Evolutionary conservation across 2,797 vertebrate genomes (phyloP), one percentile per base, ranked within the genome.

Genomic region (Ceryle rudis): DNA sequence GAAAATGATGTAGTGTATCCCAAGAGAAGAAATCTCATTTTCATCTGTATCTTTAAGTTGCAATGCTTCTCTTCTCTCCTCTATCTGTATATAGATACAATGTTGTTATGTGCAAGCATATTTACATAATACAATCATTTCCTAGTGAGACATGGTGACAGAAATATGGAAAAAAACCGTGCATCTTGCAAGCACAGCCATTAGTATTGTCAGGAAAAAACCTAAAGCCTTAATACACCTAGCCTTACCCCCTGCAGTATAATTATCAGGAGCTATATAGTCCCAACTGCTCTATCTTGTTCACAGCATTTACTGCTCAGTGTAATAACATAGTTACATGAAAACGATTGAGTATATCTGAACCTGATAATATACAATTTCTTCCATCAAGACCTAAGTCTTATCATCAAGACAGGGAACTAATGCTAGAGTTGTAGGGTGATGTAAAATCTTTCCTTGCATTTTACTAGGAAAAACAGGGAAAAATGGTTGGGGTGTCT

Each of bases 1-100:
- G 25, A 74, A 93, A 90, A 92, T 55, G 29, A 78, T 41, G 78
- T 4, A 69, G 15, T 54, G n/a, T 26, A 86, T 58, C 47, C 47
- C 57, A 81, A 74, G 62, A 95, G 73, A 96, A 92, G 14, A 78
- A 83, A 92, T 41, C 5, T 37, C 64, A 84, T 90, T 90, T 93
- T 90, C 25, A 75, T 49, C 49, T 33, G 9, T 66, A 83, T 71
- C 37, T 57, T 47, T 21, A 90, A 94, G 70, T 66, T 7, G 2
- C 4, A 4, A 65, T 74, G 65, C 16, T 73, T 8, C 52, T 86
- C 62, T 74, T 22, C 33, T 86, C 28, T 79, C 14, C 47, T 86
- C 49, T 78, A 12, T 57, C 26, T 65, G 35, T 49, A 69, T 31
- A 90, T 9, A 86, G 78, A 79, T 39, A 78, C 6, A 83, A 42